Evolutionary conservation across 2,797 vertebrate species (phyloP).

Genomic region (Poeciliopsis gracilis): DNA sequence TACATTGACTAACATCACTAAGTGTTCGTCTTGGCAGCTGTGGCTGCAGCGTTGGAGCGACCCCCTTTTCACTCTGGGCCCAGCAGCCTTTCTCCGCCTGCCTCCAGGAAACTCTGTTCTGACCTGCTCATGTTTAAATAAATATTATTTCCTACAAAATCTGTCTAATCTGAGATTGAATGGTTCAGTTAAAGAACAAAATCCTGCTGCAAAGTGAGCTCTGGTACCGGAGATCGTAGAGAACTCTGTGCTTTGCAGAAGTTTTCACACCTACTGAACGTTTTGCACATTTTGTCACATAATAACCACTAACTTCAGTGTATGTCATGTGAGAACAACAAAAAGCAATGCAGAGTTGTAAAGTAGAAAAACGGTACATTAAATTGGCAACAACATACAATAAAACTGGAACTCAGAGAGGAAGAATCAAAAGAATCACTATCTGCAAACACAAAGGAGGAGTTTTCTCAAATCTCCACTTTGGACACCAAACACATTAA

Average conservation of each 20-base stretch:
- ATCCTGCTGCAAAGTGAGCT: neutral
- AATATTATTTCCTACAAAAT: neutral
- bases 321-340: too few species aligned
- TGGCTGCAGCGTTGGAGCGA: constrained; percentile 2
- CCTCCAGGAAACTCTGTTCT: constrained; percentile 54
- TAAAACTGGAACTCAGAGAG: too few species aligned
- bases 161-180: neutral
- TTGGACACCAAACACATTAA: too few species aligned
- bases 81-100: constrained; percentile 26
- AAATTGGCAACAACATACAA: too few species aligned
- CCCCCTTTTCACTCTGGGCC: neutral
- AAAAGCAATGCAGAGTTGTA: too few species aligned
- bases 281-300: neutral
- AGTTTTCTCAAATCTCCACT: too few species aligned
- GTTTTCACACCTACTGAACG: neutral
- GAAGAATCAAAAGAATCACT: too few species aligned
- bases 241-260: too few species aligned
- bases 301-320: too few species aligned
- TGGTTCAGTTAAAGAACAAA: neutral
- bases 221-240: neutral
- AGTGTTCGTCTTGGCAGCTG: constrained; percentile 1
- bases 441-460: too few species aligned
- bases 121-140: neutral
- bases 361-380: too few species aligned
- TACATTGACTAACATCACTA: neutral